phyloP scores from a whole-genome alignment of 2,797 vertebrate species.

The Avahi laniger region DNA sequence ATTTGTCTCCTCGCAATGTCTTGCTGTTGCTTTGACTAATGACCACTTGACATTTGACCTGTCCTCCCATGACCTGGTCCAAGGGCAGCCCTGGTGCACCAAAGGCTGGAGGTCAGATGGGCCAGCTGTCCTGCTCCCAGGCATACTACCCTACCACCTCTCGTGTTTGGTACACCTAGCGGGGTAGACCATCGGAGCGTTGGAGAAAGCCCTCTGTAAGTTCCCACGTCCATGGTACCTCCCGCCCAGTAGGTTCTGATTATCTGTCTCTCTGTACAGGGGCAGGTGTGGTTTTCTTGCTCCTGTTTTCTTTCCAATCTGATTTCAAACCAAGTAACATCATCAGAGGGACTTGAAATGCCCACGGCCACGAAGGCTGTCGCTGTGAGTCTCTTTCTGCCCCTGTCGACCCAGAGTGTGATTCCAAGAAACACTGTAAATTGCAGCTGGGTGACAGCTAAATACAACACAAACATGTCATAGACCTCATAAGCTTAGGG shows the following conservation, averaged over 20 bases:
- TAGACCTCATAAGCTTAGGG: slow-evolving; percentile 53
- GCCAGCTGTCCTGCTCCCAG: background rate
- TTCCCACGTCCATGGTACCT: fast-evolving
- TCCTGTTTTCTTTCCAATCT: background rate
- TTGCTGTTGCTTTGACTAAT: background rate
- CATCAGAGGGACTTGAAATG: slow-evolving; percentile 15
- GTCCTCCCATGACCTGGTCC: too few species aligned
- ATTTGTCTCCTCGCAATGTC: background rate
- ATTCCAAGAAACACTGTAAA: background rate
- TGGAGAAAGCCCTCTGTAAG: background rate
- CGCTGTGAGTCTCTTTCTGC: fast-evolving
- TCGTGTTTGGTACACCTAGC: background rate
- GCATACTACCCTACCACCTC: fast-evolving
- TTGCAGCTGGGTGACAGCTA: slow-evolving; percentile 58
- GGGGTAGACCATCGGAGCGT: fast-evolving
- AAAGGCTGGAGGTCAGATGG: background rate
- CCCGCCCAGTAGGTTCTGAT: background rate
- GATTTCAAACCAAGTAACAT: slow-evolving; percentile 18
- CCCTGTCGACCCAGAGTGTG: fast-evolving
- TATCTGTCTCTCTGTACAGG: background rate
- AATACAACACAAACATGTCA: slow-evolving; percentile 46
- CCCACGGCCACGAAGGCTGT: slow-evolving; percentile 26
- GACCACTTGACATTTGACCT: background rate
- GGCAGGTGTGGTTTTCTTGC: background rate
- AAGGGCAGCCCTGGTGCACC: background rate